Base-by-base conservation (phyloP, 30 jellyfish, hydroid and myxozoan genomes). In the Sanderia malayensis region DNA sequence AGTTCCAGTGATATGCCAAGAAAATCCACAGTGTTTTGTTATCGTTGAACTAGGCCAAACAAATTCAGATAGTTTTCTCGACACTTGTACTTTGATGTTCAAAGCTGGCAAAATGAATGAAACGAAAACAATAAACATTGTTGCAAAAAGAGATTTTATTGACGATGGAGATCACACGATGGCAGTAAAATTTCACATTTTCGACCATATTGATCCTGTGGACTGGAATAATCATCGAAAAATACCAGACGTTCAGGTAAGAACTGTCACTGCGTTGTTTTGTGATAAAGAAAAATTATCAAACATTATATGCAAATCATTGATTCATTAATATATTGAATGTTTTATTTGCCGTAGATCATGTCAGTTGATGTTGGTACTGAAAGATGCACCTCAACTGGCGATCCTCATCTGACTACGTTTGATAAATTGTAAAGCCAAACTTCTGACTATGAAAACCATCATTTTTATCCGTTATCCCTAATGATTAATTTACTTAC, bases 361-460 rank as follows among this genome's bases (percentile, higher is more conserved):
- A 87, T 71, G 76, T 62, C 97, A 0, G 68, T 55, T 1, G 95
- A 87, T 53, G 93, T 87, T 37, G 79, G 83, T 6, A 87, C 97
- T 29, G 86, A 89, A 41, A 44, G 94, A 33, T 87, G 97, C 64
- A 79, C 92, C 0, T 81, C 97, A 18, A 87, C 92, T 25, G 97
- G 97, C 18, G 97, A 87, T 49, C 97, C 97, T n/a, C 97, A 87
- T 52, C 26, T 87, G n/a, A 73, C 64, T 3, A 87, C 97, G 3
- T 87, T 80, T 45, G 97, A 87, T 53, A 73, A 71, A 49, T 58
- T 71, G 89, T 87, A 87, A 37, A 85, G 44, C 20, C 2, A 2
- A 0, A 13, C 28, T 23, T 15, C 26, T 15, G 1, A 0, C 9
- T 34, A 18, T 7, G 71, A 11, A 22, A n/a, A n/a, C n/a, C n/a